phyloP scores from a whole-genome alignment of 2,113 vertebrate species.

The Turdus rufiventris region DNA sequence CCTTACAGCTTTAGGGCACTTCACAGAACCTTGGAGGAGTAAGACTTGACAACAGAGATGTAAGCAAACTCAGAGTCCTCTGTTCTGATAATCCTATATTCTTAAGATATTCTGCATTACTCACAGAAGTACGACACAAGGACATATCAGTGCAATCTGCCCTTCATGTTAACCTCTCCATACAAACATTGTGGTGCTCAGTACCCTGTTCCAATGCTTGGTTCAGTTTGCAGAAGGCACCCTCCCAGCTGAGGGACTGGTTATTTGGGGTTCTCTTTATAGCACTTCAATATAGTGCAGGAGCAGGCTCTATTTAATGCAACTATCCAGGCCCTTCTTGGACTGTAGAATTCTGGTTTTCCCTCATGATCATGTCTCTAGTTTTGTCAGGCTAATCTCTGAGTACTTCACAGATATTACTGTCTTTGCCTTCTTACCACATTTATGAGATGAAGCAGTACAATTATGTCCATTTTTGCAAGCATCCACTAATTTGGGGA shows the following conservation, averaged over 20 bases:
- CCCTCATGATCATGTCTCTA: not conserved
- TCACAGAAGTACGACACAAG: not conserved
- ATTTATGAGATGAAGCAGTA: not conserved
- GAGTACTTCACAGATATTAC: not conserved
- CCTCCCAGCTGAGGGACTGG: not conserved
- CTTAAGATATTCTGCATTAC: not conserved
- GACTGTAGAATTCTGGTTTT: not conserved
- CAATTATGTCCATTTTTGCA: not conserved
- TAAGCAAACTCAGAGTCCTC: not conserved
- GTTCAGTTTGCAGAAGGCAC: not conserved
- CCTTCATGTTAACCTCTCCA: not conserved
- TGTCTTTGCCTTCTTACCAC: not conserved
- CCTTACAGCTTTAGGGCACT: not conserved
- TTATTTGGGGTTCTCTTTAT: not conserved
- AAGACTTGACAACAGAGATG: not conserved
- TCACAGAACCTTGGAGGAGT: not conserved
- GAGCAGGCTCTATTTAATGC: not conserved
- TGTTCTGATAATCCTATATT: not conserved
- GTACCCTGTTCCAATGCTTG: fast-evolving
- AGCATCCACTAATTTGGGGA: not conserved
- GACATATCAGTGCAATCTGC: not conserved
- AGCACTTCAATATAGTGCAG: not conserved
- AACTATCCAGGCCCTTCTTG: not conserved
- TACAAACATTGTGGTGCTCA: not conserved
- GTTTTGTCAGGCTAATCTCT: not conserved